Percentiles rank a stretch among this genome's conserved stretches.
Conservation (phyloP, 2,113 vertebrate genomes). For the Colossoma macropomum region DNA sequence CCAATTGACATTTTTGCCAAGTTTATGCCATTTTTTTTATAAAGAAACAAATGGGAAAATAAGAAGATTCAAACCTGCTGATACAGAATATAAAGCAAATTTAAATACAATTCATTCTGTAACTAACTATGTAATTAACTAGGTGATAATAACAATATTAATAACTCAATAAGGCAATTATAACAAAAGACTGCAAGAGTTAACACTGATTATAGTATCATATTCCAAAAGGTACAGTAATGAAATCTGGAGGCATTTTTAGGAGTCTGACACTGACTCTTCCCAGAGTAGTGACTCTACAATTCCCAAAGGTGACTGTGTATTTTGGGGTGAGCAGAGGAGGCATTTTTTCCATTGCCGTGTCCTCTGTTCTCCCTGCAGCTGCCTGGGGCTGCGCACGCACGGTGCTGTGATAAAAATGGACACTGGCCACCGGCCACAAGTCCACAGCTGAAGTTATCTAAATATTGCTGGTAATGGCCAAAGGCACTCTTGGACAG, state of each 20-base stretch:
- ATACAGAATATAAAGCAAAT: too few species aligned
- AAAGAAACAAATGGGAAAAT: too few species aligned
- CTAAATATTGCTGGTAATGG: neutral
- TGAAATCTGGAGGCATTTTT: neutral
- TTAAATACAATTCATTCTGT: too few species aligned
- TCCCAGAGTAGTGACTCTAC: neutral
- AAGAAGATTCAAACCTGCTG: too few species aligned
- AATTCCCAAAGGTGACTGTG: neutral
- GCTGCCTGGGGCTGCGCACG: conserved; percentile 13
- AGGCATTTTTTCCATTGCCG: conserved; percentile 28
- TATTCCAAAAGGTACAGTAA: neutral
- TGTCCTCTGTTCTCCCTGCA: conserved; percentile 7
- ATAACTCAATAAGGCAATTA: too few species aligned
- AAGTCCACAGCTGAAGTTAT: neutral
- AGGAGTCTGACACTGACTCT: neutral
- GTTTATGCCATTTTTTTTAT: too few species aligned
- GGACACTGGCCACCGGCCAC: neutral
- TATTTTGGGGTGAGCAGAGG: conserved; percentile 22
- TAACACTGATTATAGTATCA: neutral
- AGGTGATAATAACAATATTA: too few species aligned
- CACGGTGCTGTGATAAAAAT: conserved; percentile 5
- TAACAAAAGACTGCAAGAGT: neutral
- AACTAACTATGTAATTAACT: too few species aligned
- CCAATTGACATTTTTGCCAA: too few species aligned
- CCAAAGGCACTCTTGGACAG: neutral